These are phyloP conservation scores for Ictalurus punctatus DNA, from an alignment of 2,113 vertebrate genomes.

Conservation along the genomic window DNA sequence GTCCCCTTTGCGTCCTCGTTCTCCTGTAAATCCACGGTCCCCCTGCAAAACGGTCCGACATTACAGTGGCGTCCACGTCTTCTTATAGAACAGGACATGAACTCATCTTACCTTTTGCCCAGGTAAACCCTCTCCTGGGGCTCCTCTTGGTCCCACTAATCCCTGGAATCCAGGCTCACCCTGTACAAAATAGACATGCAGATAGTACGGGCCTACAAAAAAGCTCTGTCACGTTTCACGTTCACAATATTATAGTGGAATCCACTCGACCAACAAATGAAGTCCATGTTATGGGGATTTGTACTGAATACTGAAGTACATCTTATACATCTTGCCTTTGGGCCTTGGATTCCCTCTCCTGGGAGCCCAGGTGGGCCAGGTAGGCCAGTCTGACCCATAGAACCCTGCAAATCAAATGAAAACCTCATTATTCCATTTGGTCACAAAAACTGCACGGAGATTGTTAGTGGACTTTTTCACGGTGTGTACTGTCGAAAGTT, in stretches of 20 bases:
- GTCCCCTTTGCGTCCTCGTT: conserved; percentile 78
- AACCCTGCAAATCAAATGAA: conserved; percentile 69
- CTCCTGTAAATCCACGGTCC: conserved; percentile 77
- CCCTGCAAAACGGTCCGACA: conserved; percentile 68
- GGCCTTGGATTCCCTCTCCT: conserved; percentile 73
- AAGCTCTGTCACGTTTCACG: not conserved
- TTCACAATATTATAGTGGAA: not conserved
- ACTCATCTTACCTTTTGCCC: conserved; percentile 78
- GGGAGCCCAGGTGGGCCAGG: conserved; percentile 64
- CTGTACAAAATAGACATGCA: conserved; percentile 60
- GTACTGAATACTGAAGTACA: not conserved
- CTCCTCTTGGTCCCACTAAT: conserved; percentile 76
- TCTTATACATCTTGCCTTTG: conserved; percentile 71
- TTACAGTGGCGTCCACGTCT: not conserved
- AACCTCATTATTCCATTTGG: not conserved
- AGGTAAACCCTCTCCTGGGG: conserved; percentile 73
- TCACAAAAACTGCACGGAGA: not conserved
- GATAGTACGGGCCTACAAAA: not conserved
- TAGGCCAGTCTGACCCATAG: conserved; percentile 65
- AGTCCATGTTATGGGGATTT: not conserved
- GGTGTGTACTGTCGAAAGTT: not conserved
- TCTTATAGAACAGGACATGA: not conserved
- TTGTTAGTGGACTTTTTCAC: not conserved
- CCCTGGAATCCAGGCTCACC: conserved; percentile 84
- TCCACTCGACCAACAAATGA: not conserved